Base-by-base conservation (phyloP, 2,797 vertebrate genomes). In the Xenentodon cancila region DNA sequence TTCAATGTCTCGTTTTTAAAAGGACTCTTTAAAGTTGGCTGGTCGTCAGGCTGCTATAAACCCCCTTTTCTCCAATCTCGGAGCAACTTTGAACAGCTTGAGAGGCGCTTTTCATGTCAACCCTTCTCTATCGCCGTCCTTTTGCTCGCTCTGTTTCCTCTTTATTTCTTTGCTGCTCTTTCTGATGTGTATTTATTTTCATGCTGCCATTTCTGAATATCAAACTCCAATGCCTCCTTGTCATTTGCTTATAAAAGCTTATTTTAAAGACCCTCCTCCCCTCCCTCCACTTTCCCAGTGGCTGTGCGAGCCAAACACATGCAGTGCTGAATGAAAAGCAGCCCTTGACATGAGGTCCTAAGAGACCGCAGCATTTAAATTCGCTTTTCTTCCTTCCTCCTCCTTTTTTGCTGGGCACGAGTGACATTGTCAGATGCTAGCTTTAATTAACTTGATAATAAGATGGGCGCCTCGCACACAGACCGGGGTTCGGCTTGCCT, bases 391-490 rank as follows among this genome's bases (percentile, higher is more conserved):
- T 93, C 77, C 77, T 75, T 78, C 82, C 74, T 85, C 82, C 77
- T 95, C 93, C 93, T 92, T 95, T 94, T 71, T 96, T 90, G 91
- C 94, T 88, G 93, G 94, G 94, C 96, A 96, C 95, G 93, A 96
- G 94, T 96, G 96, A 96, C 96, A 96, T 97, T 97, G 96, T 98
- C 97, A 98, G 96, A 97, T 96, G 95, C 95, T 95, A 90, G 94
- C 96, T 99, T 98, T 98, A 98, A 99, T 99, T 98, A 99, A 98
- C 96, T 97, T 96, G 96, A 98, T 97, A 98, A 99, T 97, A 96
- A 97, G 96, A 95, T 92, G 94, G 95, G 94, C 92, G 93, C 92
- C 93, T 92, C 91, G 73, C 94, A 91, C 91, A 88, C 93, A 88
- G 94, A 93, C 93, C 91, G 91, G 88, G 86, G 91, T 93, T 89